Evolutionary conservation across 2,113 vertebrate genomes (phyloP), one percentile per base, ranked within the genome.

Genomic region (Hiodon alosoides): DNA sequence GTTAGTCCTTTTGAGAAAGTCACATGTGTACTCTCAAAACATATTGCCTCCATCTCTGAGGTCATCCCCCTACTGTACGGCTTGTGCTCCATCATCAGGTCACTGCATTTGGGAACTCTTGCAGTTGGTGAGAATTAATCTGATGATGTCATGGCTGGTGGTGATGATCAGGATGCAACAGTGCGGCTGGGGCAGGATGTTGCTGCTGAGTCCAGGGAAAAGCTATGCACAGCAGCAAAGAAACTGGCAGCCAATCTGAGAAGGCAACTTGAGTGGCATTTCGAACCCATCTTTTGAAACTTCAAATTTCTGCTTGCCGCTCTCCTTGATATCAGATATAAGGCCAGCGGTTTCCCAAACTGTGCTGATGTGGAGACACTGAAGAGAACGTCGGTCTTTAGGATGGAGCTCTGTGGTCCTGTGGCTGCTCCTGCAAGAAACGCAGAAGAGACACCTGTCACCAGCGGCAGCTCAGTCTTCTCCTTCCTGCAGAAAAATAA

Each of bases 221-320:
- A 17, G 16, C 61, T 64, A 55, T n/a, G 68, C 68, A 69, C 68
- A 69, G 68, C 68, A 69, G 68, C 50, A 54, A 55, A 17, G 68
- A 69, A 69, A 69, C 68, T 69, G 68, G 68, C 68, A 69, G 68
- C 68, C 68, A 69, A 69, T 69, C 68, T 69, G 50, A 69, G 50
- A 14, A 69, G 52, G 14, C 50, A 69, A 69, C 68, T 54, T 16
- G 52, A 69, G 52, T 69, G 68, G 68, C 16, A 5, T 69, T 69
- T 64, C 3, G 61, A 64, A 3, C 61, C 61, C 61, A 64, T 64
- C 61, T 64, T 64, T 64, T 64, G 9, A 64, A 64, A 64, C 4
- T 64, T 14, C 61, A 64, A 8, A 64, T 64, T 64, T 31, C 31
- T 64, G 61, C 61, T 64, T 31, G 31, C 31, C 31, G 31, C 31